phyloP scores from a whole-genome alignment of 2,797 vertebrate genomes.

The Sebastes goodei region DNA sequence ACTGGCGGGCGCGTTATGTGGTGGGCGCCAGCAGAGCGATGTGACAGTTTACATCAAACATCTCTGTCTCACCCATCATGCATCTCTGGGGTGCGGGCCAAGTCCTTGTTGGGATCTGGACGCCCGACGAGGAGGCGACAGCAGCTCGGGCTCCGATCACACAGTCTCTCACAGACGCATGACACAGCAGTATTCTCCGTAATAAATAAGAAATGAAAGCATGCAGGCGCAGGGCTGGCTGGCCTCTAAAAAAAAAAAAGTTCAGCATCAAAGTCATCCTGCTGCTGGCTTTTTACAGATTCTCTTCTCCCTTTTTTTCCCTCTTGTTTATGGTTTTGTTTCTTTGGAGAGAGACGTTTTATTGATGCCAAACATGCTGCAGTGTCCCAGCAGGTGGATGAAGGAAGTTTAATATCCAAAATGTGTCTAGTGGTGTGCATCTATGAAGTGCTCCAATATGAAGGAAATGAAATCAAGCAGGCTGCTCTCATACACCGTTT shows the following conservation, averaged over 20 bases:
- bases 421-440: background rate
- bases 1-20: conserved; percentile 51
- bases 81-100: conserved; percentile 64
- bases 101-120: conserved; percentile 65
- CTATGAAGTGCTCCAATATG: background rate
- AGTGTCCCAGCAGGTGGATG: conserved; percentile 12
- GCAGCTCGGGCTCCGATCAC: conserved; percentile 43
- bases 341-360: conserved; percentile 2
- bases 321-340: conserved; percentile 1
- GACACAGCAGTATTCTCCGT: conserved; percentile 64
- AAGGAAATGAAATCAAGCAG: background rate
- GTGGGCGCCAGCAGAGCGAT: conserved; percentile 43
- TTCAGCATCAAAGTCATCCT: conserved; percentile 56
- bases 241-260: conserved; percentile 40
- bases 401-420: conserved; percentile 20
- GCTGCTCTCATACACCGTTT: too few species aligned
- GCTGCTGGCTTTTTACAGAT: conserved; percentile 6
- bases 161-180: conserved; percentile 48
- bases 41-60: conserved; percentile 77
- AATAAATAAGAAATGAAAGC: conserved; percentile 65
- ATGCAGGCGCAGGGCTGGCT: conserved; percentile 29
- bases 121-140: conserved; percentile 47
- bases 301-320: background rate
- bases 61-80: conserved; percentile 67
- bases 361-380: conserved; percentile 37